A percentile compares a stretch with the other conserved stretches of the same genome.
Conservation (phyloP, 2,888 invertebrate genomes). For the Tenodera sinensis region DNA sequence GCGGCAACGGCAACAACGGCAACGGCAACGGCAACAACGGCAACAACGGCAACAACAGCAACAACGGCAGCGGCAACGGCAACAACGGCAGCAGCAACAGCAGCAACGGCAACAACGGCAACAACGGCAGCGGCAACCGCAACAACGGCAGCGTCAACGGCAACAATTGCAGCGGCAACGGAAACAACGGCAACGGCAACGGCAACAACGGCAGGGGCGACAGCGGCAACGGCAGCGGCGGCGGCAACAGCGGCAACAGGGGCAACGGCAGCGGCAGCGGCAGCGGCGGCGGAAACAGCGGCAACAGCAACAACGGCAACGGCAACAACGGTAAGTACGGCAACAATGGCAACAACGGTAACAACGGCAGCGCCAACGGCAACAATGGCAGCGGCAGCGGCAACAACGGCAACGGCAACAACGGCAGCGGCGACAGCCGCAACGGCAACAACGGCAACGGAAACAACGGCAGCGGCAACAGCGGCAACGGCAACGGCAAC, state of each 20-base stretch:
- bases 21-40: not conserved
- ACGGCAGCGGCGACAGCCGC: not conserved
- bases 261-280: too few relatives aligned
- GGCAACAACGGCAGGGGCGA: too few relatives aligned
- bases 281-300: too few relatives aligned
- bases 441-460: not conserved
- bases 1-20: not conserved
- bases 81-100: not conserved
- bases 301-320: not conserved
- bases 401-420: not conserved
- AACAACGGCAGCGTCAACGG: too few relatives aligned
- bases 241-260: not conserved
- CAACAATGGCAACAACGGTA: not conserved
- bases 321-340: not conserved
- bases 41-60: not conserved
- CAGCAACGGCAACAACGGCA: not conserved
- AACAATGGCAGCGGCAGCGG: not conserved
- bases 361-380: too few relatives aligned
- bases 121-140: too few relatives aligned
- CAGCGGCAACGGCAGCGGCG: not conserved
- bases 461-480: not conserved
- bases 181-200: not conserved
- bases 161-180: too few relatives aligned
- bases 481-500: not conserved
- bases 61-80: not conserved